A percentile compares a stretch with the other conserved stretches of the same genome.
Conservation (phyloP, 1,140 invertebrate species). For the Eriocheir sinensis region DNA sequence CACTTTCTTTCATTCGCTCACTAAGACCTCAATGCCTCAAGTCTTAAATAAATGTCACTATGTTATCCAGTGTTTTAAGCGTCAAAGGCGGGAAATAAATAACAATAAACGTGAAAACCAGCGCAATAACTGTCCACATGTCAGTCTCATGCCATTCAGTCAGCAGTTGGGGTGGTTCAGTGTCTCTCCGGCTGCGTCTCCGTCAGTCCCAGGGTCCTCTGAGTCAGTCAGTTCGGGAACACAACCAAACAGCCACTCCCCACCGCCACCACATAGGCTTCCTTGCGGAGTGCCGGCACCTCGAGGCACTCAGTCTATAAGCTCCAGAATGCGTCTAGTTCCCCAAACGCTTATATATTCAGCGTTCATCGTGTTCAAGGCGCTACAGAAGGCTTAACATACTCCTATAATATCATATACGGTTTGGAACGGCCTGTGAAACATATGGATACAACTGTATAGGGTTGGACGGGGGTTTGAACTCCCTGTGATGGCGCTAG, state of each 20-base stretch:
- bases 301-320: too few species aligned
- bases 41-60: not conserved
- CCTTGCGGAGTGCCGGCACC: not conserved
- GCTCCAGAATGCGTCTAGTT: not conserved
- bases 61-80: not conserved
- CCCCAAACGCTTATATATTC: not conserved
- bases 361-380: not conserved
- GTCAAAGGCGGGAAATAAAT: slow-evolving; percentile 1
- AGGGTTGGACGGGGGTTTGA: not conserved
- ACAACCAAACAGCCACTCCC: not conserved
- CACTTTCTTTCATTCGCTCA: not conserved
- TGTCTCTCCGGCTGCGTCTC: not conserved
- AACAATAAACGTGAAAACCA: not conserved
- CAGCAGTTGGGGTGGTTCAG: not conserved
- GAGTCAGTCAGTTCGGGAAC: not conserved
- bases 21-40: slow-evolving; percentile 11
- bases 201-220: not conserved
- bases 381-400: not conserved
- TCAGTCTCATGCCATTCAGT: not conserved
- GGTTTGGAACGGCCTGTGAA: not conserved
- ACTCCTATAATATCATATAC: not conserved
- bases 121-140: not conserved
- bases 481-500: not conserved
- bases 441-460: not conserved
- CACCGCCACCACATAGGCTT: not conserved